Evolutionary conservation across 1,140 invertebrate species (phyloP).

Genomic region (Hycleus phaleratus): DNA sequence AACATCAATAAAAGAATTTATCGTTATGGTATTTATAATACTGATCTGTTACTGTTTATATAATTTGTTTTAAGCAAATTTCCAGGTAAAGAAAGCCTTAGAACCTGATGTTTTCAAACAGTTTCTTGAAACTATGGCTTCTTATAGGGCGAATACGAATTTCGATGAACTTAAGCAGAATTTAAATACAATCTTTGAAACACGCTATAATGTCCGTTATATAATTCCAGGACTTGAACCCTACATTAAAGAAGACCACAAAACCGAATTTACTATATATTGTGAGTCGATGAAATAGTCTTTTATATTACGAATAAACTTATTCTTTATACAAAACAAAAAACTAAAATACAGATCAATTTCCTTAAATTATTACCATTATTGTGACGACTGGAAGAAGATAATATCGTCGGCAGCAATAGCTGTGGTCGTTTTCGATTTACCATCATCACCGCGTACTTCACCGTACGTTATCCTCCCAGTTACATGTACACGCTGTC

Average conservation of each 20-base stretch:
- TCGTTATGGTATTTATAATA: constrained; percentile 26
- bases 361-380: too few relatives aligned
- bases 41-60: constrained; percentile 37
- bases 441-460: constrained; percentile 70
- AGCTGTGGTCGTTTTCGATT: constrained; percentile 59
- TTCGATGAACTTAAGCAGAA: constrained; percentile 45
- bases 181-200: constrained; percentile 46
- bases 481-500: constrained; percentile 74
- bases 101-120: constrained; percentile 46
- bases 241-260: constrained; percentile 50
- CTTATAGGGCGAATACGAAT: constrained; percentile 50
- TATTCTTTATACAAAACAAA: background rate
- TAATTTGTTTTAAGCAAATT: constrained; percentile 2
- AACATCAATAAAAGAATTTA: constrained; percentile 25
- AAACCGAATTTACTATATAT: constrained; percentile 46
- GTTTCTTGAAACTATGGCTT: constrained; percentile 51
- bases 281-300: constrained; percentile 35
- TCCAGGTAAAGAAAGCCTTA: constrained; percentile 40
- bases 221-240: constrained; percentile 54
- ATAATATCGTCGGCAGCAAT: constrained; percentile 83
- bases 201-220: constrained; percentile 46
- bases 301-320: constrained; percentile 5
- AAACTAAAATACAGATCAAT: too few relatives aligned
- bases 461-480: constrained; percentile 81
- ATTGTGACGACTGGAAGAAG: constrained; percentile 51